A percentile compares a stretch with the other conserved stretches of the same genome.
These are phyloP conservation scores for Plotosus lineatus DNA, from an alignment of 2,113 vertebrate genomes.

Conservation along the genomic window DNA sequence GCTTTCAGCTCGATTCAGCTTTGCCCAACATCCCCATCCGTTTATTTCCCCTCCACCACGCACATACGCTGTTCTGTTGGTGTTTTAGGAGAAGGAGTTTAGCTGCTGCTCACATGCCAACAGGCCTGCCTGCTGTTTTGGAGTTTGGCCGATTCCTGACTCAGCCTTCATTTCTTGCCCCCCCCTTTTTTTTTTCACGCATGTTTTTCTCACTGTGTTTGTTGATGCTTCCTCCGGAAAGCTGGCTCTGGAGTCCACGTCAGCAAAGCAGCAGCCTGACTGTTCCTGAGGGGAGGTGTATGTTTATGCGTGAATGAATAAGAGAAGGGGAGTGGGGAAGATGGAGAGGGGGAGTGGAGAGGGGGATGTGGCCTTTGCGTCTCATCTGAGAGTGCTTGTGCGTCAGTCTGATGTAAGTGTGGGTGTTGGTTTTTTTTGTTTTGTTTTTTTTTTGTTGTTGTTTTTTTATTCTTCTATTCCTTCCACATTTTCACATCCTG, in stretches of 20 bases:
- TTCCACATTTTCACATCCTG: slow-evolving; percentile 32
- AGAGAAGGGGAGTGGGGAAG: slow-evolving; percentile 49
- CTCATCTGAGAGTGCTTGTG: slow-evolving; percentile 71
- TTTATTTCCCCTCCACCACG: background rate
- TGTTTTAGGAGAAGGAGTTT: slow-evolving; percentile 20
- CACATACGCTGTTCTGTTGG: background rate
- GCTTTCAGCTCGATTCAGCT: slow-evolving; percentile 25
- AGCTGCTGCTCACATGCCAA: slow-evolving; percentile 34
- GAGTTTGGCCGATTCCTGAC: slow-evolving; percentile 37
- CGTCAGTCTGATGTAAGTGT: slow-evolving; percentile 76
- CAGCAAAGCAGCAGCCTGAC: slow-evolving; percentile 63
- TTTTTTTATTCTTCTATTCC: background rate
- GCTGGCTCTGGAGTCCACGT: slow-evolving; percentile 70
- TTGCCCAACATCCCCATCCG: background rate
- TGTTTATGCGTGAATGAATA: slow-evolving; percentile 18
- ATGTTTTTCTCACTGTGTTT: slow-evolving; percentile 39
- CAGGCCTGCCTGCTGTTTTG: slow-evolving; percentile 29
- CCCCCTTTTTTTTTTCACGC: background rate
- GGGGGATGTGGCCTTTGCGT: slow-evolving; percentile 67
- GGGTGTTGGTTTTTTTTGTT: slow-evolving; percentile 39
- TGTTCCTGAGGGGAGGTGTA: slow-evolving; percentile 8
- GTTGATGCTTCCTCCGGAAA: slow-evolving; percentile 60
- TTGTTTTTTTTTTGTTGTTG: background rate
- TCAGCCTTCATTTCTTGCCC: background rate
- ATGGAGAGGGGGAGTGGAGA: slow-evolving; percentile 16